phyloP scores from a whole-genome alignment of 2,113 vertebrate genomes.

The Lophochroa leadbeateri region DNA sequence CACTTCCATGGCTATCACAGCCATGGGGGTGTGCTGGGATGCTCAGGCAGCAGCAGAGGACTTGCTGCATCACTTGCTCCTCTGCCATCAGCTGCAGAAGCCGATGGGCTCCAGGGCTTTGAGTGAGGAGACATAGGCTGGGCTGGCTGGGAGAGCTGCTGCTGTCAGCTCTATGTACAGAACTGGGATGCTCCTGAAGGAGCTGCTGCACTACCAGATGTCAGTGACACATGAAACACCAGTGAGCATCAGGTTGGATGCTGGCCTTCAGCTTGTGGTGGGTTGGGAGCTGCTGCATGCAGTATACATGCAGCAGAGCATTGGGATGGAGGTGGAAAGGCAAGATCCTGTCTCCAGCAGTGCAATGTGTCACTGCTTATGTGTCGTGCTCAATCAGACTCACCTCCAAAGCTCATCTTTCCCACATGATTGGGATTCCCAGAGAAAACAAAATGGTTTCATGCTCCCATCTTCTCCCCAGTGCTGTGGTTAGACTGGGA shows the following conservation, averaged over 20 bases:
- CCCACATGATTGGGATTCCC: neutral
- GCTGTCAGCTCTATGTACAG: neutral
- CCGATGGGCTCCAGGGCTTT: neutral
- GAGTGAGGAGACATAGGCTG: neutral
- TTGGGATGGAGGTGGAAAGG: neutral
- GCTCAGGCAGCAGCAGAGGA: neutral
- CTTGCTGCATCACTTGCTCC: neutral
- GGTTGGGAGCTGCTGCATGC: neutral
- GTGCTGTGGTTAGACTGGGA: neutral
- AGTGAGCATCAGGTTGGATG: neutral
- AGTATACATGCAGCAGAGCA: neutral
- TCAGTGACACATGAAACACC: neutral
- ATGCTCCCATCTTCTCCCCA: accelerated
- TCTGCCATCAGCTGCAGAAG: neutral
- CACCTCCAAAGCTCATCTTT: neutral
- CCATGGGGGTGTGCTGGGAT: neutral
- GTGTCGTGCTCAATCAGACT: neutral
- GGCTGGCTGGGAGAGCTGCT: neutral
- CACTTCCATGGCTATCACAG: accelerated
- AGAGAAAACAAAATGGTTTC: neutral
- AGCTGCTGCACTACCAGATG: neutral
- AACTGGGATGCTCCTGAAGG: neutral
- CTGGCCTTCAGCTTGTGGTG: neutral
- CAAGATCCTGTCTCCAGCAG: neutral
- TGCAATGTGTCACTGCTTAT: accelerated